Evolutionary conservation across 2,113 vertebrate genomes (phyloP).

Genomic region (Anoura caudifer): DNA sequence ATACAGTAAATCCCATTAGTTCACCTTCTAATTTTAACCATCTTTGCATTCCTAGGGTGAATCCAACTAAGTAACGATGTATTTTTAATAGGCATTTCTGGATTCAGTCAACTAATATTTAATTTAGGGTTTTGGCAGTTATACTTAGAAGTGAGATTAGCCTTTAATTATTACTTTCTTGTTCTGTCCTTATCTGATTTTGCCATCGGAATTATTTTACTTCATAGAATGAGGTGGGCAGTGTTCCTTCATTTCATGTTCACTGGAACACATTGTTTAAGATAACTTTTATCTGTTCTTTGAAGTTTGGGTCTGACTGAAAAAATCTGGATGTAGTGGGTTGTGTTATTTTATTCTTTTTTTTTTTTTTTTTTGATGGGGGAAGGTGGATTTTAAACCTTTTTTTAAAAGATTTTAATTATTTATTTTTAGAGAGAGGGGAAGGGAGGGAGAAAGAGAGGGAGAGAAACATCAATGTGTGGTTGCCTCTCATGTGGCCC

Average conservation of each 20-base stretch:
- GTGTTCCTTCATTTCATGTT: slow-evolving; percentile 17
- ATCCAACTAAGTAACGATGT: background rate
- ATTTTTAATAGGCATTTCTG: slow-evolving; percentile 34
- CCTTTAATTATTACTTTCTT: background rate
- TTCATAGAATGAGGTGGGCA: background rate
- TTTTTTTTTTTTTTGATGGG: background rate
- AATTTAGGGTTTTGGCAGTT: slow-evolving; percentile 19
- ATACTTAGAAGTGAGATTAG: slow-evolving; percentile 12
- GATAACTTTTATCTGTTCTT: background rate
- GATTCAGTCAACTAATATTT: background rate
- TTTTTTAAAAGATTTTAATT: too few species aligned
- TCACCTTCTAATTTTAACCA: background rate
- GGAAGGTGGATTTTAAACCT: background rate
- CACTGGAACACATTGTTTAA: slow-evolving; percentile 13
- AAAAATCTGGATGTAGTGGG: background rate
- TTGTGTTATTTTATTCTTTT: background rate
- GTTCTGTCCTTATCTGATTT: slow-evolving; percentile 21
- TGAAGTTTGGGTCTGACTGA: slow-evolving; percentile 6
- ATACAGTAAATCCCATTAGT: background rate
- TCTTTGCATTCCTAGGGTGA: background rate
- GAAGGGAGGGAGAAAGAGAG: too few species aligned
- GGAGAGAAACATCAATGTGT: too few species aligned
- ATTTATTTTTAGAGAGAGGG: too few species aligned
- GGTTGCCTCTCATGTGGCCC: too few species aligned
- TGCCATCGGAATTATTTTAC: background rate